These are phyloP conservation scores for Steinernema feltiae DNA, from an alignment of 1,140 invertebrate genomes.

Conservation along the genomic window DNA sequence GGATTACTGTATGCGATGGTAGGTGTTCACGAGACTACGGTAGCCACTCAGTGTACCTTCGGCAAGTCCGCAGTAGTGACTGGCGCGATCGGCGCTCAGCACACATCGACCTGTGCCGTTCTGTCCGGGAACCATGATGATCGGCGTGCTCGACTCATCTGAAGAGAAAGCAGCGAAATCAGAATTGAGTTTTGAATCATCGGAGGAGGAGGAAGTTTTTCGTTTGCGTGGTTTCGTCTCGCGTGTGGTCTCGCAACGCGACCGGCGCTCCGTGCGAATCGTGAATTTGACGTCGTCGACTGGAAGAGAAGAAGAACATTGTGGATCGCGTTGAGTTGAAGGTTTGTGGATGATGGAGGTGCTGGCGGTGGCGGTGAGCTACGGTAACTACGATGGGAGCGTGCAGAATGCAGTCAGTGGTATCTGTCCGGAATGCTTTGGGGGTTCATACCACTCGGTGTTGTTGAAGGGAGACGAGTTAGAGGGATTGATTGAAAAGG, in stretches of 20 bases:
- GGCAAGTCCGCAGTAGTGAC: conserved; percentile 54
- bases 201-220: neutral
- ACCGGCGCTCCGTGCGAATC: conserved; percentile 6
- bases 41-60: conserved; percentile 43
- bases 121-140: conserved; percentile 19
- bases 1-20: too few species aligned
- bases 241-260: neutral
- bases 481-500: too few species aligned
- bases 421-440: too few species aligned
- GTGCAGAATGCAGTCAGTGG: neutral
- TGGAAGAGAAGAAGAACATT: neutral
- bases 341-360: too few species aligned
- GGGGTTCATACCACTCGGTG: too few species aligned
- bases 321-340: neutral
- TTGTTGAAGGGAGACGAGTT: too few species aligned
- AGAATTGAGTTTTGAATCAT: neutral
- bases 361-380: neutral
- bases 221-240: neutral
- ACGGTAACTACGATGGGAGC: neutral
- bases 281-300: neutral
- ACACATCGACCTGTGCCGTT: conserved; percentile 50
- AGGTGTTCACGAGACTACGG: neutral
- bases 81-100: conserved; percentile 55
- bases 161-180: conserved; percentile 10
- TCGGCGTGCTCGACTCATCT: conserved; percentile 13